Evolutionary conservation across 2,113 vertebrate species (phyloP).

Genomic region (Scomber japonicus): DNA sequence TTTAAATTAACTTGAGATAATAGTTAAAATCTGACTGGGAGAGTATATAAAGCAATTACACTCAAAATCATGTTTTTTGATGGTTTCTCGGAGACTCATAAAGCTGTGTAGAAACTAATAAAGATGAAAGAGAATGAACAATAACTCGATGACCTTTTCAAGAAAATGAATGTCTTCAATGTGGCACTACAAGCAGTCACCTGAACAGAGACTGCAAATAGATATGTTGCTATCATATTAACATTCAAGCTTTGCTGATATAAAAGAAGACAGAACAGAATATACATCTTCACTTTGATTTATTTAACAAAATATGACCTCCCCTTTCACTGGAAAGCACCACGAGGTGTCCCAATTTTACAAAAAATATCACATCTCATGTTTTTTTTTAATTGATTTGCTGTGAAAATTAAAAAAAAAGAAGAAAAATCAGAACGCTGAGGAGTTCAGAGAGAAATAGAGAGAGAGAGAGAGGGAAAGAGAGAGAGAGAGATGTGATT

Average conservation of each 20-base stretch:
- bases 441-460: conserved; percentile 57
- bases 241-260: neutral
- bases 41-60: no score
- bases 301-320: conserved; percentile 97
- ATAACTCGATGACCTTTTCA: no score
- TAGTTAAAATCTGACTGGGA: no score
- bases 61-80: no score
- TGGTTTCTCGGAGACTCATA: neutral
- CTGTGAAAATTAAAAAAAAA: conserved; percentile 78
- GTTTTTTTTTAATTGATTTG: conserved; percentile 69
- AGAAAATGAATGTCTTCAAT: no score
- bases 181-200: neutral
- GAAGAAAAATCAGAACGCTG: conserved; percentile 75
- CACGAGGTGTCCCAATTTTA: conserved; percentile 73
- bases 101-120: neutral
- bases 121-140: neutral
- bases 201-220: no score
- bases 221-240: no score
- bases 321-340: conserved; percentile 70
- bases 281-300: conserved; percentile 92
- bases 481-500: conserved; percentile 67
- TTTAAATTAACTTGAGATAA: no score
- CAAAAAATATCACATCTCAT: conserved; percentile 87
- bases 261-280: conserved; percentile 66
- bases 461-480: conserved; percentile 38